Percentiles rank a stretch among this genome's conserved stretches.
These are phyloP conservation scores for Porites cylindrica DNA, from an alignment of 92 coral and sea anemone genomes.

Conservation along the genomic window DNA sequence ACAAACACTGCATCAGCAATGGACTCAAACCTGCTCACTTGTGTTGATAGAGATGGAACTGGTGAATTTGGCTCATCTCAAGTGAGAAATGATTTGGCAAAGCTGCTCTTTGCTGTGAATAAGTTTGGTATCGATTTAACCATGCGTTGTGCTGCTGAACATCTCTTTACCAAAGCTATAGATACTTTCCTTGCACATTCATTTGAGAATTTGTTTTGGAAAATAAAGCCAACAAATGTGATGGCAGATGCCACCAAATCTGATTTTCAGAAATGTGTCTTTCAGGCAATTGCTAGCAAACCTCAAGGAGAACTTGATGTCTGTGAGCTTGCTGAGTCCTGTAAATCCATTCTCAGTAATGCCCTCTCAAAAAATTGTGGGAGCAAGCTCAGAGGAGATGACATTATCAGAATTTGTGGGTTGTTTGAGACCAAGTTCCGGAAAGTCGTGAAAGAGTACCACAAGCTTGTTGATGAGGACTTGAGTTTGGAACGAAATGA, in stretches of 20 bases:
- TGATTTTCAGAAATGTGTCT: background rate
- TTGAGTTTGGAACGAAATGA: background rate
- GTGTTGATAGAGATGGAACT: slow-evolving; percentile 42
- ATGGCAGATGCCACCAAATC: background rate
- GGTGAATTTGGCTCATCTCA: slow-evolving; percentile 47
- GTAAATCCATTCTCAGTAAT: background rate
- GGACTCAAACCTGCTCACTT: slow-evolving; percentile 24
- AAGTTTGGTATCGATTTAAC: slow-evolving; percentile 16
- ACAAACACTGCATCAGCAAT: background rate
- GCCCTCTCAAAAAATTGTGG: background rate
- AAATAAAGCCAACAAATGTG: slow-evolving; percentile 28
- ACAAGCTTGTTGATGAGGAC: background rate
- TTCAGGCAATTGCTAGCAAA: background rate
- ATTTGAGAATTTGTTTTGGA: slow-evolving; percentile 55
- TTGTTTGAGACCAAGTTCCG: slow-evolving; percentile 10
- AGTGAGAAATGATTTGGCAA: slow-evolving; percentile 28
- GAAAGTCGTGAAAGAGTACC: slow-evolving; percentile 12
- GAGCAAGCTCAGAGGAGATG: background rate
- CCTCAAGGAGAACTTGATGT: background rate
- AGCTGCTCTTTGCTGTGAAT: slow-evolving; percentile 29
- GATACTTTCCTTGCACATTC: slow-evolving; percentile 45
- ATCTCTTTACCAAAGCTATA: slow-evolving; percentile 31
- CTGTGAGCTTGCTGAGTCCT: slow-evolving; percentile 22
- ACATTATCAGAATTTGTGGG: background rate
- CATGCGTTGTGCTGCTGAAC: background rate